These are phyloP conservation scores for Albula glossodonta DNA, from an alignment of 2,113 vertebrate genomes.

Conservation along the genomic window DNA sequence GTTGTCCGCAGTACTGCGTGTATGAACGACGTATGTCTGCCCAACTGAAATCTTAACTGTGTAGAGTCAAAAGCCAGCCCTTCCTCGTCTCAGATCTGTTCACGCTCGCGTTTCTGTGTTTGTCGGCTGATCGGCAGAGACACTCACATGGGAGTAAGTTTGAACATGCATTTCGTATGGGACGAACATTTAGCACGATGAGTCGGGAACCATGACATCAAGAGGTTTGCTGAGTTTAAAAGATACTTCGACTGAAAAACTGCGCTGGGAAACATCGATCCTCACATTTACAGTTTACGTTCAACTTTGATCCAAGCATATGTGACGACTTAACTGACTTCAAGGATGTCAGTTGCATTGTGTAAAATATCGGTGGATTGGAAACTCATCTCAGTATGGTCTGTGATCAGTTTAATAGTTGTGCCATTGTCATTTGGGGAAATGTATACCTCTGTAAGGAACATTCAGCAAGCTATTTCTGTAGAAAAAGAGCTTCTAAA, in stretches of 20 bases:
- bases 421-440: constrained; percentile 40
- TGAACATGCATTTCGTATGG: neutral
- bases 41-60: neutral
- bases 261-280: neutral
- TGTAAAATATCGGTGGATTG: constrained; percentile 16
- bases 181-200: neutral
- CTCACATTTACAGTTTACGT: neutral
- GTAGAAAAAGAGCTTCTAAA: constrained; percentile 66
- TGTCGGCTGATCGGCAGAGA: neutral
- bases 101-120: neutral
- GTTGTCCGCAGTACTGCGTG: neutral
- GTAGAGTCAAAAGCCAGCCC: neutral
- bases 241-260: neutral
- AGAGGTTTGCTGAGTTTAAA: neutral
- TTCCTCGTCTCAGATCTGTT: neutral
- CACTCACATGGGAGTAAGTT: neutral
- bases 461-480: constrained; percentile 63
- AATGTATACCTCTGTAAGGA: constrained; percentile 69
- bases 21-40: neutral
- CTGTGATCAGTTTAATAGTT: constrained; percentile 16
- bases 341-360: constrained; percentile 28
- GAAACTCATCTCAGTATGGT: constrained; percentile 29
- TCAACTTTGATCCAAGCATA: constrained; percentile 1
- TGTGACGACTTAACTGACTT: neutral
- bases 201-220: neutral